Evolutionary conservation across 1,140 invertebrate genomes (phyloP).

Genomic region (Drosophila carrolli): DNA sequence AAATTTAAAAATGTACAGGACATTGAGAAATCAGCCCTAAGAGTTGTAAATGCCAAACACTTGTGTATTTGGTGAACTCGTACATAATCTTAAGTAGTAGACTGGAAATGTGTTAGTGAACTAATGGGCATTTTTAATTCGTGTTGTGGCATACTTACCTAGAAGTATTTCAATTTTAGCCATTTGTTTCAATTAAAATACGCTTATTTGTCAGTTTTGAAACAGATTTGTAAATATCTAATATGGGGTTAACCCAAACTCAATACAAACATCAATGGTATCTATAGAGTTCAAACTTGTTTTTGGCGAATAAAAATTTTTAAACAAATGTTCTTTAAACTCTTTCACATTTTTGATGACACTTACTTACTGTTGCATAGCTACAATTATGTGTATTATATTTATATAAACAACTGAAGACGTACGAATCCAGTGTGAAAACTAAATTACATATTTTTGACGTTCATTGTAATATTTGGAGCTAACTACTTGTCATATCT

Average conservation of each 20-base stretch:
- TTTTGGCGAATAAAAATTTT: constrained; percentile 52
- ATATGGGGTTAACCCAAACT: constrained; percentile 26
- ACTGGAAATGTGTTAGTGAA: constrained; percentile 61
- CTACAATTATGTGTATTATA: constrained; percentile 3
- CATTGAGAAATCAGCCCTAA: no score
- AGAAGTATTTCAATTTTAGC: constrained; percentile 57
- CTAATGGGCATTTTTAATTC: constrained; percentile 65
- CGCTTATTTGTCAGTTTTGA: constrained; percentile 53
- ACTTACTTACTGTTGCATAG: constrained; percentile 1
- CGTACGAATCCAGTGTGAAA: neutral
- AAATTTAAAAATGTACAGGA: no score
- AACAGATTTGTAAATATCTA: constrained; percentile 36
- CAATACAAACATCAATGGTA: constrained; percentile 42
- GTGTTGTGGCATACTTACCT: constrained; percentile 58
- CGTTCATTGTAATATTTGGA: neutral
- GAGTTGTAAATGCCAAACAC: neutral
- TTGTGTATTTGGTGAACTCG: constrained; percentile 19
- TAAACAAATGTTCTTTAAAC: constrained; percentile 13
- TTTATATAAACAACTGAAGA: neutral
- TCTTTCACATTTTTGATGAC: constrained; percentile 1
- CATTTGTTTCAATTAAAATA: constrained; percentile 53
- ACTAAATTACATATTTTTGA: neutral
- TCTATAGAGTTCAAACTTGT: constrained; percentile 46
- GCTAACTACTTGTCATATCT: neutral
- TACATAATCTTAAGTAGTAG: constrained; percentile 45